Base-by-base conservation (phyloP, 2,888 invertebrate genomes). In the Hipparchia sbordonii region DNA sequence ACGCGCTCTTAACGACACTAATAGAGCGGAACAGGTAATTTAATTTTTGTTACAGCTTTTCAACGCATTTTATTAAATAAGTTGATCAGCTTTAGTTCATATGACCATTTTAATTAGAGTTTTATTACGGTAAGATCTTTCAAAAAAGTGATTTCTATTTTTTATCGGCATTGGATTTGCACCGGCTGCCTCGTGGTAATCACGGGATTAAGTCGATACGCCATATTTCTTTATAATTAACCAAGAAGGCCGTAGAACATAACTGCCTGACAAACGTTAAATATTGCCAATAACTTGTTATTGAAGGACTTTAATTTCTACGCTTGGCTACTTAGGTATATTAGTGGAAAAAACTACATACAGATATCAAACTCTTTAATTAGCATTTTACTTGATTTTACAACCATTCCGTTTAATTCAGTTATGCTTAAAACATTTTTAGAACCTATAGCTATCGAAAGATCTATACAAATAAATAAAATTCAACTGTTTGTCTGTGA, bases 101-200 rank as follows among this genome's bases (percentile, higher is more conserved):
- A 8, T 4, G 5, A 39, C 39, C 39, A 39, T 62, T 48, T 13
- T n/a, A 48, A 13, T 46, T n/a, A 61, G 12, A 46, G 46, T 9
- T 62, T 62, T 9, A 62, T 9, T 62, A 62, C 62, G 12, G 62
- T 45, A 61, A 45, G 2, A 45, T 39, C 3, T 61, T 2, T n/a
- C 8, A 4, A 5, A 4, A 5, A 7, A 9, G 52, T 13, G 45
- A 74, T 74, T 60, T 56, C 48, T 45, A 45, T 62, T 70, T 62
- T 57, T 67, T 70, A 72, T 72, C 67, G 66, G 23, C 67, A 52
- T 52, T 52, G 12, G 56, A 70, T 72, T 74, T 48, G 70, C 33
- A 13, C 9, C 72, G 72, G 70, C 59, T 67, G 74, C 67, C 72
- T 56, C 70, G 57, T 70, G 52, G 57, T 62, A 59, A 67, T 63